Evolutionary conservation across 1,140 invertebrate species (phyloP), one percentile per base, ranked within the genome.

Genomic region (Drosophila sp.): DNA sequence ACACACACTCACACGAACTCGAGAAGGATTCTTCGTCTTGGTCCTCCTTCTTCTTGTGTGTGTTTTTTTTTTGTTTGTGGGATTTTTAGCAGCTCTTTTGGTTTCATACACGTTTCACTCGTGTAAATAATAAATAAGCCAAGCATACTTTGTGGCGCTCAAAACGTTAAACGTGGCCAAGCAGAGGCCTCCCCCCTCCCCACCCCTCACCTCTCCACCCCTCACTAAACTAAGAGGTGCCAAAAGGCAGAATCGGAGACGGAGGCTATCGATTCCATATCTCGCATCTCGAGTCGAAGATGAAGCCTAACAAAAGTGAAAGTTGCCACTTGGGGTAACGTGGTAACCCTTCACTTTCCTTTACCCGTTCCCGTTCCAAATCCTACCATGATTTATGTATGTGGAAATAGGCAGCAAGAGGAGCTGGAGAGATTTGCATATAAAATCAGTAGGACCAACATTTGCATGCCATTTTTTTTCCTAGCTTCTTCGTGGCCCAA

Each of bases 51-150:
- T 33, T 66, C 44, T 55, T 64, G 50, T 58, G 29, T 40, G 0
- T 32, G 17, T 7, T 30, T 75, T 44, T 72, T 63, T 47, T 62
- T 11, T n/a, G 40, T 58, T 4, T 47, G 54, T 25, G 32, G 65
- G 58, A 60, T 72, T 66, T 68, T 73, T 70, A 68, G 79, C 83
- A 79, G 80, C 65, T 83, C 65, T 70, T 82, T 80, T 68, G 64
- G 72, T 75, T 79, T 80, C 71, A 89, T 90, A 84, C 77, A 89
- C 84, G 84, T 90, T 89, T 89, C 85, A 80, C 61, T 83, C 80
- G 77, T 89, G 74, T 89, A 89, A 89, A 89, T 89, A 89, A 89
- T 89, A 89, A 89, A 89, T 90, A 89, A 89, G 85, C 83, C 71
- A 79, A 87, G 85, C 77, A 79, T 87, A 80, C 80, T 87, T 87